Percentiles rank a stretch among this genome's conserved stretches.
Evolutionary conservation across 2,888 invertebrate species (phyloP).

Genomic region (Drosophila limbata): DNA sequence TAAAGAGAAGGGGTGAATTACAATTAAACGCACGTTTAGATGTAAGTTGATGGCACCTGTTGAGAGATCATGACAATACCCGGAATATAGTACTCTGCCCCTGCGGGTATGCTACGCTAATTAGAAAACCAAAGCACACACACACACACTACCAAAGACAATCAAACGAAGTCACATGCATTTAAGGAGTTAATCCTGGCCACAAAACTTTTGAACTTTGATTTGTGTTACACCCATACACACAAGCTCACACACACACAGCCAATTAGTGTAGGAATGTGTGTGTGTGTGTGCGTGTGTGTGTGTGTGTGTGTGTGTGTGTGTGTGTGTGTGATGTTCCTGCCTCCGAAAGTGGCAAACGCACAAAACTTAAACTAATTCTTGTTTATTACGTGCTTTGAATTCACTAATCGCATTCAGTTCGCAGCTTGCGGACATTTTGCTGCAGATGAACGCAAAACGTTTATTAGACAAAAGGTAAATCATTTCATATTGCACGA

Average conservation of each 20-base stretch:
- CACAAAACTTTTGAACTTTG: conserved; percentile 76
- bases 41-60: conserved; percentile 57
- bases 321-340: conserved; percentile 3
- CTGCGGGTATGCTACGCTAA: conserved; percentile 60
- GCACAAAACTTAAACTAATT: conserved; percentile 58
- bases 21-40: conserved; percentile 30
- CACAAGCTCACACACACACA: too few relatives aligned
- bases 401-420: conserved; percentile 42
- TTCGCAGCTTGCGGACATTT: conserved; percentile 38
- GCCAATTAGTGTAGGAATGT: conserved; percentile 52
- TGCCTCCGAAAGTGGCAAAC: conserved; percentile 42
- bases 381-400: conserved; percentile 71
- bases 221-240: conserved; percentile 63
- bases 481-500: conserved; percentile 39
- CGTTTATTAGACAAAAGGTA: conserved; percentile 32
- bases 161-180: conserved; percentile 58
- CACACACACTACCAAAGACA: conserved; percentile 1
- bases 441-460: conserved; percentile 22
- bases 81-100: conserved; percentile 32
- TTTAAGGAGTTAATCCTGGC: conserved; percentile 70
- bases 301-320: conserved; percentile 19
- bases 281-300: conserved; percentile 13
- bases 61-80: conserved; percentile 54
- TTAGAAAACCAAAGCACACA: conserved; percentile 65
- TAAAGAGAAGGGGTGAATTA: conserved; percentile 12